Evolutionary conservation across 2,888 invertebrate genomes (phyloP).

Genomic region (Branchellion lobata): DNA sequence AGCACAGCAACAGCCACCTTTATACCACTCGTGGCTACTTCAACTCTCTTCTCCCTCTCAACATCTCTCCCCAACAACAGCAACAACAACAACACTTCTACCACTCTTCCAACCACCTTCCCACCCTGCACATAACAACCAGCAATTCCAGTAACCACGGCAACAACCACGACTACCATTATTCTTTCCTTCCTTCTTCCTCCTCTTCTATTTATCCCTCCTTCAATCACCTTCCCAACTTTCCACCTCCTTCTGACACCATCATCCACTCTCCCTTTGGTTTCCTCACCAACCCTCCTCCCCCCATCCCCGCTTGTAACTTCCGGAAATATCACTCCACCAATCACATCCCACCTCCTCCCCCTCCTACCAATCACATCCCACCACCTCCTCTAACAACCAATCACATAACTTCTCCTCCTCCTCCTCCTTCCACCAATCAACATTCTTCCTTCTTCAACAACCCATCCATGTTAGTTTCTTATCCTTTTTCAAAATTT

Average conservation of each 20-base stretch:
- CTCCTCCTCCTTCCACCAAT: background rate
- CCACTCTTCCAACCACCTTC: background rate
- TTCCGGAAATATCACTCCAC: background rate
- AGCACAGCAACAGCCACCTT: background rate
- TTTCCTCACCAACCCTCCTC: constrained; percentile 9
- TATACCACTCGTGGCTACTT: background rate
- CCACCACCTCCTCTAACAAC: background rate
- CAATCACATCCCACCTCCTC: background rate
- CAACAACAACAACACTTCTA: constrained; percentile 5
- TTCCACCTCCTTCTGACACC: background rate
- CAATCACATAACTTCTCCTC: too few species aligned
- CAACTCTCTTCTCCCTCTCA: constrained; percentile 3
- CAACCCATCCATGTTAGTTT: background rate
- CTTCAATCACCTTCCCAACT: background rate
- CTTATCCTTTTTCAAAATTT: too few species aligned
- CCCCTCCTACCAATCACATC: background rate
- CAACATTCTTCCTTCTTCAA: background rate
- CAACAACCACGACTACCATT: constrained; percentile 13
- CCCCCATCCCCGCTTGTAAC: background rate
- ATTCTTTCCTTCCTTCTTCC: constrained; percentile 13
- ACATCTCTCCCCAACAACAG: background rate
- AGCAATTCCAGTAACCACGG: too few species aligned
- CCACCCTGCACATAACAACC: constrained; percentile 2
- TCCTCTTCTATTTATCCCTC: constrained; percentile 1
- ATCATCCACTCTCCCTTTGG: background rate